phyloP scores from a whole-genome alignment of 2,888 invertebrate species.

The Spisula solida region DNA sequence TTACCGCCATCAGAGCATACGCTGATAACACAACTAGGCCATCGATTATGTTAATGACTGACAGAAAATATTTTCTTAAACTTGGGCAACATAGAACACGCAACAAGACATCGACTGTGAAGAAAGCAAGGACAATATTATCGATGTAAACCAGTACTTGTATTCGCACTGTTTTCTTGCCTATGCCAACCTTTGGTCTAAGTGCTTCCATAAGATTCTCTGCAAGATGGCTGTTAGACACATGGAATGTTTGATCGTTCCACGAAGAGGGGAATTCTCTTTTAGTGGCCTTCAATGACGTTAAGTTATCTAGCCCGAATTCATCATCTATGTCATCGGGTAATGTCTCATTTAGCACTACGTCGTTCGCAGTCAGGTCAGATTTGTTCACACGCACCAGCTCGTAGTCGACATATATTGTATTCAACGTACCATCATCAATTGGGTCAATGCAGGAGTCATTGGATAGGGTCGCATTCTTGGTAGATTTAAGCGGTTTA shows the following conservation, averaged over 20 bases:
- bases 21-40: constrained; percentile 66
- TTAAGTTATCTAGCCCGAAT: no score
- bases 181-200: constrained; percentile 52
- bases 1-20: constrained; percentile 64
- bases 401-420: constrained; percentile 46
- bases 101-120: constrained; percentile 66
- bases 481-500: constrained; percentile 16
- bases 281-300: no score
- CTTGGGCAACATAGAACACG: constrained; percentile 69
- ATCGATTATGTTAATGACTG: constrained; percentile 69
- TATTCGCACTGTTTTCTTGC: constrained; percentile 65
- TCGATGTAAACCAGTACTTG: constrained; percentile 60
- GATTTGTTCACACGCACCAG: constrained; percentile 37
- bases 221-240: constrained; percentile 38
- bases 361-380: constrained; percentile 32
- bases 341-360: constrained; percentile 13
- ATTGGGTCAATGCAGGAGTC: constrained; percentile 56
- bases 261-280: no score
- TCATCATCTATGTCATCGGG: not conserved
- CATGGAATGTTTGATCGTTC: no score
- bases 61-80: constrained; percentile 61
- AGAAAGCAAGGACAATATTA: constrained; percentile 63
- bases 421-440: constrained; percentile 42
- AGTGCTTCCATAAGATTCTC: constrained; percentile 52
- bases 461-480: constrained; percentile 17